Base-by-base conservation (phyloP, 1,140 invertebrate species). In the Heliconius hermathena region DNA sequence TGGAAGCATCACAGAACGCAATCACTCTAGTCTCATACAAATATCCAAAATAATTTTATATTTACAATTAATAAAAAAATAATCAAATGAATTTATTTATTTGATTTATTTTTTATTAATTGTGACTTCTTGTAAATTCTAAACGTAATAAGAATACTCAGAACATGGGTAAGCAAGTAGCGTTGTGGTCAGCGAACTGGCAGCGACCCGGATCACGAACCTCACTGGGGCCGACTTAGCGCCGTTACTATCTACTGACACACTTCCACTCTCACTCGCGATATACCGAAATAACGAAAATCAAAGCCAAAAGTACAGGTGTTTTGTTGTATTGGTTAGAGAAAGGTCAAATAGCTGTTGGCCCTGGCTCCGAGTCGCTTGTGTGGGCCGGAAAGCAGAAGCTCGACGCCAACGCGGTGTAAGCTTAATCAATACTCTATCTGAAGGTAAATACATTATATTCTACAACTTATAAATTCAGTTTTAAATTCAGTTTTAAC, bases 141-240 rank as follows among this genome's bases (percentile, higher is more conserved):
- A 26, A 26, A 4, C 22, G 26, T 66, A 66, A 66, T 26, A 57
- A 26, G 60, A 26, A 66, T 66, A 66, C 4, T 5, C n/a, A 66
- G 57, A 66, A 66, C 60, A 66, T 33, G 76, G 71, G 57, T 29
- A 77, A 74, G 75, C 33, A 57, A 79, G 73, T 74, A 46, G 77
- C 73, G 79, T 85, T 79, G 85, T 90, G 87, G 87, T 90, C 88
- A 88, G 84, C 84, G 81, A 81, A 82, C 83, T 82, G 78, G 71
- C 81, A 75, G 60, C 88, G 90, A 92, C 91, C 91, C 89, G 91
- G 89, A 91, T 91, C 86, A 85, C 88, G 84, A 87, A 89, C 86
- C 84, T 87, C 86, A 81, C 82, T 46, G 82, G 84, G 41, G 75
- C 41, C 78, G 71, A 20, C 71, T 36, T 8, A 8, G 76, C 78